Evolutionary conservation across 2,113 vertebrate species (phyloP), one percentile per base, ranked within the genome.

Genomic region (Oncorhynchus nerka): DNA sequence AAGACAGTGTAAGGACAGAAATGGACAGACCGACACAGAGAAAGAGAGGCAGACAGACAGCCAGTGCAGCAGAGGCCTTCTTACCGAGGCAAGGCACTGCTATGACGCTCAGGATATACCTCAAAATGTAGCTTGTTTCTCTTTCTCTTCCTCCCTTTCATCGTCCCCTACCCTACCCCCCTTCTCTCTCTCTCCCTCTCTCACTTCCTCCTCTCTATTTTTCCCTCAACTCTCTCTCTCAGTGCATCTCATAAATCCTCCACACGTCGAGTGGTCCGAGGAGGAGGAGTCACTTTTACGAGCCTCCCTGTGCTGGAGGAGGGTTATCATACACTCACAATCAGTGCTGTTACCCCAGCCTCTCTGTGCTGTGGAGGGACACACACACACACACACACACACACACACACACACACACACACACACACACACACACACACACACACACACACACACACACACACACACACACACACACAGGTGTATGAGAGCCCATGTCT

Each of bases 241-340:
- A 13, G 77, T 76, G 67, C 79, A 68, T 77, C 66, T 73, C 82
- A 83, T 90, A 86, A 89, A 90, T 90, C 83, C 79, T 83, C 86
- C 71, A 67, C 83, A 82, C 75, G 74, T 85, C 81, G 77, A 77
- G 79, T 68, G 45, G 79, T 75, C 76, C 73, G 12, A 71, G 77
- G 77, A 81, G 26, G 59, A 86, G 75, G 80, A 88, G 86, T 79
- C 81, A 83, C 67, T 87, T 91, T 92, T 89, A 89, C 79, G 87
- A 90, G 84, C 77, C 73, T 79, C 81, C 72, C 82, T 81, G 84
- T 78, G 76, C 69, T 24, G 80, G 74, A 83, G 75, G 79, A 86
- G 79, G 79, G 89, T 85, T 86, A 86, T 78, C 81, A 84, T 79
- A 82, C 81, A 78, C 78, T 76, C 79, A 84, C 81, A 81, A 82